Evolutionary conservation across 1,140 invertebrate species (phyloP), one percentile per base, ranked within the genome.

Genomic region (Vanessa tameamea): DNA sequence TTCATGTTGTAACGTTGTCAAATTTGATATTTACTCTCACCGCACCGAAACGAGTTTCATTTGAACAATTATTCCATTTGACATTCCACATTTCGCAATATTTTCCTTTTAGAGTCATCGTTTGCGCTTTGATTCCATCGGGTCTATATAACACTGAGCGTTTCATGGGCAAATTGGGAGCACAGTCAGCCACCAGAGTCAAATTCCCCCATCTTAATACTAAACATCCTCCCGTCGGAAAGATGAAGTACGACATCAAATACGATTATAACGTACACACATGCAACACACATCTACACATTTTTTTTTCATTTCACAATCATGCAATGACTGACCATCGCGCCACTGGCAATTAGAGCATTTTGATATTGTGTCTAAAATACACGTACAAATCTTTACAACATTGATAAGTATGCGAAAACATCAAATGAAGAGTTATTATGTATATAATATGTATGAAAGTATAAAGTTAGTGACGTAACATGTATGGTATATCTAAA

Each of bases 191-290:
- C 84, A 91, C 88, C 89, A 92, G 88, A 87, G 88, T 92, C 91
- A 92, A 89, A 78, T 91, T 91, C 88, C 88, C 82, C 82, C 81
- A 84, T 88, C 81, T 91, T 90, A 90, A 89, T 73, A 80, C 85
- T 85, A 89, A 91, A 90, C 89, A 90, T 91, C 89, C 82, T 82
- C 79, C 82, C 82, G 82, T 86, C 85, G 76, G 70, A 88, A 87
- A 90, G 87, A 92, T 90, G 87, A 89, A 89, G 89, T 91, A 91
- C 89, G 91, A 92, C 89, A 91, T 87, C 78, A 80, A 92, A 85
- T 81, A 87, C 82, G 76, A 83, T 84, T 82, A 83, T 82, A 82
- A 89, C 86, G 78, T 84, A 92, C 87, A 92, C 91, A 91, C 91
- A 92, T 92, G 91, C 91, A 92, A 92, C 91, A 91, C 89, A 91